Percentiles rank a stretch among this genome's conserved stretches.
Evolutionary conservation across 1,140 invertebrate species (phyloP).

Genomic region (Lamellibrachia luymesi): DNA sequence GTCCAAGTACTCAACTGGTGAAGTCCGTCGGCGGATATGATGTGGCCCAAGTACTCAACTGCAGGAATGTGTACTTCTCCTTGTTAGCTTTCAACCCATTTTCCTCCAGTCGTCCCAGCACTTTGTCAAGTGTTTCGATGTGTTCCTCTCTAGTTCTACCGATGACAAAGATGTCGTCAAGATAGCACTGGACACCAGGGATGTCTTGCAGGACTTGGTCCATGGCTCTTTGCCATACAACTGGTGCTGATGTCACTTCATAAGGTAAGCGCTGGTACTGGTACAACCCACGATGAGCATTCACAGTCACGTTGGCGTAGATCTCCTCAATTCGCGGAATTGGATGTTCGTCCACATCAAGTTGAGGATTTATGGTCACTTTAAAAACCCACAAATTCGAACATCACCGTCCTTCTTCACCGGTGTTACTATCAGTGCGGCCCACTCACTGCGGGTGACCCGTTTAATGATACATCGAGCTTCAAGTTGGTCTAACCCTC

Average conservation of each 20-base stretch:
- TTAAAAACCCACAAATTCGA: background rate
- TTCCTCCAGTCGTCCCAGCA: conserved; percentile 15
- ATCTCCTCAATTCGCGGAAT: conserved; percentile 30
- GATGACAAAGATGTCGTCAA: background rate
- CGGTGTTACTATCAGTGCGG: background rate
- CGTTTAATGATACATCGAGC: background rate
- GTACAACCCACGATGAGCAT: conserved; percentile 56
- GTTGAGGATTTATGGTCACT: background rate
- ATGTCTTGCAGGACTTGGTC: conserved; percentile 49
- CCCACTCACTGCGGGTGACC: conserved; percentile 13
- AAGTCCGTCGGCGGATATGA: conserved; percentile 15
- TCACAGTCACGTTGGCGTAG: conserved; percentile 42
- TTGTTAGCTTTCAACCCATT: conserved; percentile 18
- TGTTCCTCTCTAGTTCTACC: background rate
- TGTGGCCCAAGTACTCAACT: conserved; percentile 26
- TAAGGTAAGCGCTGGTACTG: conserved; percentile 56
- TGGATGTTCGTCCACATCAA: no score
- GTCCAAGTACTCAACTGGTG: conserved; percentile 26
- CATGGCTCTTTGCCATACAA: conserved; percentile 59
- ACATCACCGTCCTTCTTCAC: background rate
- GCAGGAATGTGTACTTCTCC: conserved; percentile 25
- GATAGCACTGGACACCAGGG: conserved; percentile 16
- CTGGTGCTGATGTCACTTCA: conserved; percentile 58
- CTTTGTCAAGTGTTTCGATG: conserved; percentile 10
- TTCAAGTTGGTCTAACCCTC: background rate